Evolutionary conservation across 2,797 vertebrate species (phyloP).

Genomic region (Loriculus beryllinus): DNA sequence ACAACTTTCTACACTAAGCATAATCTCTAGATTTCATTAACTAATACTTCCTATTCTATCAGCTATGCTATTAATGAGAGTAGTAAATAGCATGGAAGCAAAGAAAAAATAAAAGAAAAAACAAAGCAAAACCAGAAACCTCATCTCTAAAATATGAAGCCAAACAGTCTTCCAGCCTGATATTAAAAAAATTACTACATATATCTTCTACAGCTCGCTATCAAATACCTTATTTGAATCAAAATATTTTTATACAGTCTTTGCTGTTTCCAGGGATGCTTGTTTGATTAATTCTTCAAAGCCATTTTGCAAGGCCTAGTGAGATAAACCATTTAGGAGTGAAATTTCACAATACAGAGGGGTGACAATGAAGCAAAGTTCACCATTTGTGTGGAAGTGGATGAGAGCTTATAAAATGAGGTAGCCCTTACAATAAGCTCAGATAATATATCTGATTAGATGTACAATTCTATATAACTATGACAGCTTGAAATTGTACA

Average conservation of each 20-base stretch:
- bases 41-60: neutral
- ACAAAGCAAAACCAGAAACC: neutral
- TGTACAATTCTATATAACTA: neutral
- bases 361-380: neutral
- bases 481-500: neutral
- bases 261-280: neutral
- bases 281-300: neutral
- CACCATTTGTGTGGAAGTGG: fast-evolving
- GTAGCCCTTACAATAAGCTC: neutral
- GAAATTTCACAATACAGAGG: neutral
- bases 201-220: neutral
- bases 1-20: neutral
- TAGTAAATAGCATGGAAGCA: neutral
- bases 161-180: neutral
- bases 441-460: neutral
- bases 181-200: neutral
- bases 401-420: neutral
- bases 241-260: neutral
- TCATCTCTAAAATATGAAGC: neutral
- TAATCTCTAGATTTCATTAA: neutral
- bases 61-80: neutral
- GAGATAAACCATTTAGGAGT: neutral
- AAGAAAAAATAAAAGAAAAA: neutral
- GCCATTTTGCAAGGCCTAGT: neutral
- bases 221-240: neutral